Percentiles rank a stretch among this genome's conserved stretches.
Evolutionary conservation across 2,113 vertebrate genomes (phyloP).

Genomic region (Albula glossodonta): DNA sequence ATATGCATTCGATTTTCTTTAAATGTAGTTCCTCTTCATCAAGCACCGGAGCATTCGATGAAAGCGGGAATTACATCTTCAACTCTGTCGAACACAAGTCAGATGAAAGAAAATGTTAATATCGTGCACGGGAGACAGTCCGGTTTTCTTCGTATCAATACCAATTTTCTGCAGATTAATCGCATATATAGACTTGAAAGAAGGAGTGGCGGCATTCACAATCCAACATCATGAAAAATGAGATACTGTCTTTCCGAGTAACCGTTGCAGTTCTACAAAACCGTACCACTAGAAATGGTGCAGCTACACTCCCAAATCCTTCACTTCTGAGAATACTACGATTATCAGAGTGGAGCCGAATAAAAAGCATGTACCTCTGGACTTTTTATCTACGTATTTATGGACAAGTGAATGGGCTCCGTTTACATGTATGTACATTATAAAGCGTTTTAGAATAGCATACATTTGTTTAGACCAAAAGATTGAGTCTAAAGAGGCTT

Average conservation of each 20-base stretch:
- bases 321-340: too few relatives aligned
- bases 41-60: slow-evolving; percentile 69
- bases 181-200: neutral
- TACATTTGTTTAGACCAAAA: neutral
- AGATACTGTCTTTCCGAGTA: too few relatives aligned
- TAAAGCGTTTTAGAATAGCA: neutral
- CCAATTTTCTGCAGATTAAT: neutral
- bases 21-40: slow-evolving; percentile 71
- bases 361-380: neutral
- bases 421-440: neutral
- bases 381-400: neutral
- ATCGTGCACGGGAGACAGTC: neutral
- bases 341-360: neutral
- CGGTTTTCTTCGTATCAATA: neutral
- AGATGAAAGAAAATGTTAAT: slow-evolving; percentile 43
- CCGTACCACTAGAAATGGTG: too few relatives aligned
- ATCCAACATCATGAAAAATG: too few relatives aligned
- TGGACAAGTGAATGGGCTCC: neutral
- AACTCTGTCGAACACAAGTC: slow-evolving; percentile 66
- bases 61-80: slow-evolving; percentile 69
- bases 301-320: too few relatives aligned
- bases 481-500: neutral
- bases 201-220: too few relatives aligned
- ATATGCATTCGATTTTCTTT: slow-evolving; percentile 67
- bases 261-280: too few relatives aligned